These are phyloP conservation scores for Yponomeuta cagnagella DNA, from an alignment of 2,888 invertebrate species.

Conservation along the genomic window DNA sequence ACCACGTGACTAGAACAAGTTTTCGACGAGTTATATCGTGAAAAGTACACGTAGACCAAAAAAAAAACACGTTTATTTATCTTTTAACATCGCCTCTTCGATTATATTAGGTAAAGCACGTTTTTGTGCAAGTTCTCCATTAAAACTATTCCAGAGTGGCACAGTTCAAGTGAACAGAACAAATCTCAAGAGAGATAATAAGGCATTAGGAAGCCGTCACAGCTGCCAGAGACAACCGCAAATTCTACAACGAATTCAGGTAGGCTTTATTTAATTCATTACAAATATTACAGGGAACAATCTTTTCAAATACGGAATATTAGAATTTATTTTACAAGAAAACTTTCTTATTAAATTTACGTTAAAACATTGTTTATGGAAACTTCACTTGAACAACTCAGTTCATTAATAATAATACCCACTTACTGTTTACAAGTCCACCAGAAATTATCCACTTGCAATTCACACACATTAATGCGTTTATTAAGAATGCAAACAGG, in stretches of 20 bases:
- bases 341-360: too few relatives aligned
- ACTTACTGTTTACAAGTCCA: not conserved
- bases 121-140: too few relatives aligned
- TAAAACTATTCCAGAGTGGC: constrained; percentile 49
- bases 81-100: too few relatives aligned
- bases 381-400: too few relatives aligned
- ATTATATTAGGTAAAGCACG: too few relatives aligned
- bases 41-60: too few relatives aligned
- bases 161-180: constrained; percentile 28
- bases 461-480: not conserved
- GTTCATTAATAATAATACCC: not conserved
- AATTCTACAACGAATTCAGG: not conserved
- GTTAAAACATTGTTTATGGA: too few relatives aligned
- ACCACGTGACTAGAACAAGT: too few relatives aligned
- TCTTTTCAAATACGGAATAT: not conserved
- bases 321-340: too few relatives aligned
- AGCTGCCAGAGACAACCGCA: constrained; percentile 30
- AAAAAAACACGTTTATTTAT: too few relatives aligned
- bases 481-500: not conserved
- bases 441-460: not conserved
- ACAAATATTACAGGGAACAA: not conserved
- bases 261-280: not conserved
- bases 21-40: too few relatives aligned
- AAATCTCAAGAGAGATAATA: constrained; percentile 46
- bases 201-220: constrained; percentile 44